Evolutionary conservation across 2,888 invertebrate species (phyloP).

Genomic region (Apoda limacodes): DNA sequence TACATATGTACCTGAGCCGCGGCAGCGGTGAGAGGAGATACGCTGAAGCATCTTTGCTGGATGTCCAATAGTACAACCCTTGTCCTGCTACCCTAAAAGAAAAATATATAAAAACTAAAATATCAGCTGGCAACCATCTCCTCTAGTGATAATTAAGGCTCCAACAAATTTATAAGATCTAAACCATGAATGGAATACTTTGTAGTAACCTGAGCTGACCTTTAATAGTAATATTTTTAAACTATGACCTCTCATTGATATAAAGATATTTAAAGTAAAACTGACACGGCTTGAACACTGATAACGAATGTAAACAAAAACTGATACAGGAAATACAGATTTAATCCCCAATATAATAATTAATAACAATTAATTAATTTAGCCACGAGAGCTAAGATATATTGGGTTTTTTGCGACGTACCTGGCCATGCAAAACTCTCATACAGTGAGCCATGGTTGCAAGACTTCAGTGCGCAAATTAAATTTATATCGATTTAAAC

Average conservation of each 20-base stretch:
- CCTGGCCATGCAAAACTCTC: slow-evolving; percentile 83
- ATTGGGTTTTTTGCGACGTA: slow-evolving; percentile 56
- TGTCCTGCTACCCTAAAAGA: slow-evolving; percentile 68
- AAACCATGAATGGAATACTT: too few species aligned
- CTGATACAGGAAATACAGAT: too few species aligned
- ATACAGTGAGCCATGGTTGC: slow-evolving; percentile 81
- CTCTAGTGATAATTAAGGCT: background rate
- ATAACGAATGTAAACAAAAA: slow-evolving; percentile 48
- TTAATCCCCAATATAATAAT: too few species aligned
- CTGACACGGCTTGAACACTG: slow-evolving; percentile 20
- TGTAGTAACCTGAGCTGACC: slow-evolving; percentile 31
- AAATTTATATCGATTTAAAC: too few species aligned
- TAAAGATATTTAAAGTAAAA: background rate
- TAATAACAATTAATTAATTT: too few species aligned
- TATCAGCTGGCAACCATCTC: too few species aligned
- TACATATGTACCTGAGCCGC: slow-evolving; percentile 79
- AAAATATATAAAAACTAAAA: slow-evolving; percentile 5
- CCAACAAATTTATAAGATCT: too few species aligned
- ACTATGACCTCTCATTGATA: background rate
- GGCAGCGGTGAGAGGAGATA: slow-evolving; percentile 78
- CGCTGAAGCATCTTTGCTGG: slow-evolving; percentile 87
- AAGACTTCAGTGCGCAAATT: slow-evolving; percentile 51
- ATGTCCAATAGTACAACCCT: slow-evolving; percentile 68
- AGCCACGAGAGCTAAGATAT: too few species aligned
- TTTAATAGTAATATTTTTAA: slow-evolving; percentile 10